Evolutionary conservation across 2,113 vertebrate genomes (phyloP).

Genomic region (Catagonus wagneri): DNA sequence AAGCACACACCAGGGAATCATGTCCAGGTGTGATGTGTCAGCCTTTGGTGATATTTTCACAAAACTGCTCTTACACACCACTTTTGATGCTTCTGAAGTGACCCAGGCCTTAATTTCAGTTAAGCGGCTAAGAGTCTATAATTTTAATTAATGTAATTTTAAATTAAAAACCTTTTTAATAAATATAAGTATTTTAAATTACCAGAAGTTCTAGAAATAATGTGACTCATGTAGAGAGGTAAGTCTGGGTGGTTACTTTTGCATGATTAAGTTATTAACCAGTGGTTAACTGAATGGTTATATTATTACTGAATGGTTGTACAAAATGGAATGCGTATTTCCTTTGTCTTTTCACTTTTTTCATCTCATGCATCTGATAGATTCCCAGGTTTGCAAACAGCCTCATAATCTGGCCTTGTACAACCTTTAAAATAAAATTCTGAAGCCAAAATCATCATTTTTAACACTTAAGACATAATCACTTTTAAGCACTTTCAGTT

Average conservation of each 20-base stretch:
- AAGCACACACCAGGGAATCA: neutral
- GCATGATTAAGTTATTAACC: neutral
- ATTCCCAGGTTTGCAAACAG: neutral
- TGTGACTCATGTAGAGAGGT: slow-evolving; percentile 14
- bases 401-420: slow-evolving; percentile 46
- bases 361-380: neutral
- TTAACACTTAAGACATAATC: neutral
- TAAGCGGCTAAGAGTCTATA: neutral
- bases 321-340: slow-evolving; percentile 34
- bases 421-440: slow-evolving; percentile 72
- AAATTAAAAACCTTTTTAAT: slow-evolving; percentile 57
- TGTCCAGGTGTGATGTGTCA: neutral
- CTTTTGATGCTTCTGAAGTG: slow-evolving; percentile 17
- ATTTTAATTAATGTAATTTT: slow-evolving; percentile 61
- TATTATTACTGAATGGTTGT: slow-evolving; percentile 28
- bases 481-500: slow-evolving; percentile 5
- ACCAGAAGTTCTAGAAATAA: neutral
- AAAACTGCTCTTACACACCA: neutral
- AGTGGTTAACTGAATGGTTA: slow-evolving; percentile 24
- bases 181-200: slow-evolving; percentile 62
- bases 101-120: slow-evolving; percentile 13
- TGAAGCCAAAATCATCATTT: slow-evolving; percentile 33
- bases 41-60: neutral
- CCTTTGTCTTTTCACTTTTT: slow-evolving; percentile 29
- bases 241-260: slow-evolving; percentile 31